Base-by-base conservation (phyloP, 2,888 invertebrate species). In the Cantharis nigra region DNA sequence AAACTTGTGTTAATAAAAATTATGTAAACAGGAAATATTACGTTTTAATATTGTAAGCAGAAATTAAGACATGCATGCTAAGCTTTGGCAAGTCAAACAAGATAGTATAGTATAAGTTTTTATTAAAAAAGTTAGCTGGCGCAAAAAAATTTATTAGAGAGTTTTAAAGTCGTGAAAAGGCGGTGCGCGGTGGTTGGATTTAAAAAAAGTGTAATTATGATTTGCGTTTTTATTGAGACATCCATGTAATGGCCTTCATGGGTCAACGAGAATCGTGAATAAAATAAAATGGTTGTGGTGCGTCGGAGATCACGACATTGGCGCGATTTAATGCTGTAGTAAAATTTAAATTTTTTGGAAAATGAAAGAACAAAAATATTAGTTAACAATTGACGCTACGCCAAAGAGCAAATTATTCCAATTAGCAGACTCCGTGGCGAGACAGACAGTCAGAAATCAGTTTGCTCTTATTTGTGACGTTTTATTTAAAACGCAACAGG, bases 341-440 rank as follows among this genome's bases (percentile, higher is more conserved):
- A 33, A 33, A 33, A 33, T 33, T 33, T 13, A 13, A 33, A 33
- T 33, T 33, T 13, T 33, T 33, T 33, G 13, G 11, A 33, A 33
- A 13, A 33, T 33, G 13, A 26, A 5, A 23, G n/a, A n/a, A 49
- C 49, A 49, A 49, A 30, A 30, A 9, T 26, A 5, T 23, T 49
- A 2, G 20, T 20, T 20, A 20, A 20, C 20, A 20, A 20, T 20
- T 49, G 13, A 49, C 49, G n/a, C 1, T 5, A n/a, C n/a, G 13
- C 13, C 5, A 7, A 33, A 65, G 62, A 69, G 69, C 26, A 63
- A 74, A 74, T 69, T 74, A 74, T 74, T 74, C 74, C 23, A 67
- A 74, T 69, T 69, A 63, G 69, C 74, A 74, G 74, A 74, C 74
- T 18, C 62, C 4, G 20, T 30, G 74, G 69, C 74, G 74, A 74